A percentile compares a stretch with the other conserved stretches of the same genome.
These are phyloP conservation scores for Tridacna gigas DNA, from an alignment of 2,888 invertebrate species.

Conservation along the genomic window DNA sequence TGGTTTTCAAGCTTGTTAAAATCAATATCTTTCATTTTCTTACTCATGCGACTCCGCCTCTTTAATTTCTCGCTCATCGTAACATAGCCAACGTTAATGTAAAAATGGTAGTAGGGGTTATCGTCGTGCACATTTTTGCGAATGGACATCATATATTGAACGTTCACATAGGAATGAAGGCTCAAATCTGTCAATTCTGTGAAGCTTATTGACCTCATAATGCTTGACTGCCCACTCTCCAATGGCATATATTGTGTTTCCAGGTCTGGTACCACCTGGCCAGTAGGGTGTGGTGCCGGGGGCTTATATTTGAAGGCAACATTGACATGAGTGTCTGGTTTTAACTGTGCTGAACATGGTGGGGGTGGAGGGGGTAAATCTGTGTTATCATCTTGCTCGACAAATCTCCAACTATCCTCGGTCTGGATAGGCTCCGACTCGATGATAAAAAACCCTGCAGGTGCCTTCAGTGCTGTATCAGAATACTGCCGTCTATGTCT, in stretches of 20 bases:
- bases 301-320: constrained; percentile 37
- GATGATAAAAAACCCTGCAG: constrained; percentile 9
- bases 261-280: too few relatives aligned
- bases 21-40: constrained; percentile 48
- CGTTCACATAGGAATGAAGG: constrained; percentile 50
- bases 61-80: constrained; percentile 56
- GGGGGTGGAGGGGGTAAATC: constrained; percentile 41
- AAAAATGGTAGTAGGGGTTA: constrained; percentile 54
- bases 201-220: constrained; percentile 47
- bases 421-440: background rate
- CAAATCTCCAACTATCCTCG: background rate
- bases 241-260: background rate
- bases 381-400: constrained; percentile 3
- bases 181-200: constrained; percentile 29
- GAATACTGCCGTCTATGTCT: background rate
- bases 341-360: constrained; percentile 40
- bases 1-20: constrained; percentile 61
- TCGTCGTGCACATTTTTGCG: constrained; percentile 52
- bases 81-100: constrained; percentile 57
- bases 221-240: constrained; percentile 10
- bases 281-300: background rate
- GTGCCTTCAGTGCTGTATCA: background rate
- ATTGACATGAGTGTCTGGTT: constrained; percentile 28
- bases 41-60: constrained; percentile 45
- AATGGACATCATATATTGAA: constrained; percentile 37